phyloP scores from a whole-genome alignment of 2,888 invertebrate species.

The Drosophila maculinotata region DNA sequence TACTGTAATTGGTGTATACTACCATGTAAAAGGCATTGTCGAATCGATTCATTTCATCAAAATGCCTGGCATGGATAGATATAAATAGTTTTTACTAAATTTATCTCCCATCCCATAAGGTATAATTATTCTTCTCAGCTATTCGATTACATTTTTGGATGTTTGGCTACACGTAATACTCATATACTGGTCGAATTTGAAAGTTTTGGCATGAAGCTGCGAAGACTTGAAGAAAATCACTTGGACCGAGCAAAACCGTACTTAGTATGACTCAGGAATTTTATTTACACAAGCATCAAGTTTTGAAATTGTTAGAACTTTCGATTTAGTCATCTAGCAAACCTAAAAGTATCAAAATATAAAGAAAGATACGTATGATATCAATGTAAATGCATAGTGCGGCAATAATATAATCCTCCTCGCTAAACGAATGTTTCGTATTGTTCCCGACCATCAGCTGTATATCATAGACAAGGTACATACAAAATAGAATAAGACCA shows the following conservation, averaged over 20 bases:
- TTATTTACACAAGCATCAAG: too few species aligned
- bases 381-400: constrained; percentile 58
- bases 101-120: too few species aligned
- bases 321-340: constrained; percentile 22
- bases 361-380: constrained; percentile 40
- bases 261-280: too few species aligned
- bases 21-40: too few species aligned
- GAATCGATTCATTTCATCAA: neutral
- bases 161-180: too few species aligned
- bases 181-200: too few species aligned
- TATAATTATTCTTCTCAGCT: too few species aligned
- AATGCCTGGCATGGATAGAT: neutral
- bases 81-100: too few species aligned
- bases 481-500: constrained; percentile 11
- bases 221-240: too few species aligned
- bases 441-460: constrained; percentile 51
- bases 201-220: too few species aligned
- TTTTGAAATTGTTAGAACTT: neutral
- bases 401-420: constrained; percentile 62
- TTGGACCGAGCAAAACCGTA: too few species aligned
- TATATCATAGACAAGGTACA: constrained; percentile 48
- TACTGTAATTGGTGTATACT: neutral
- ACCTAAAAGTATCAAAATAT: constrained; percentile 43
- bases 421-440: constrained; percentile 19
- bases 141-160: too few species aligned